Evolutionary conservation across 2,888 invertebrate species (phyloP), one percentile per base, ranked within the genome.

Genomic region (Eudasyphora cyanicolor): DNA sequence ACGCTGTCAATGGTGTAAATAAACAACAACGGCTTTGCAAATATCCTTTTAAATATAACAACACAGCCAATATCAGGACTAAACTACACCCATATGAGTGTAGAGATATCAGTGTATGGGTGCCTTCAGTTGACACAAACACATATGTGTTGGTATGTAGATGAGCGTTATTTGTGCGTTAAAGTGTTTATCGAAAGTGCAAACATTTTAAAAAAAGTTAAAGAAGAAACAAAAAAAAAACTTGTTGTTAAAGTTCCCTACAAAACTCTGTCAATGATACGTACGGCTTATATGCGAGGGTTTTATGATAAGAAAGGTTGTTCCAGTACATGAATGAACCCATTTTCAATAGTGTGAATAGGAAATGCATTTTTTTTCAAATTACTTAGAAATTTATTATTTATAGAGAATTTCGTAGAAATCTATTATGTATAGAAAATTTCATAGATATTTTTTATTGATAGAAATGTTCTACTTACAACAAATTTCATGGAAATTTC

Each of bases 121-220:
- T 70, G 21, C 2, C 12, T 70, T 19, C 19, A n/a, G 24, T 5
- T 14, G 19, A 19, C 17, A 14, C 14, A 19, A 14, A 14, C 19
- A 38, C 60, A 38, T 74, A 19, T 57, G 27, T 54, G 45, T 32
- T n/a, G n/a, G 60, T 69, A 19, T 60, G 60, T 60, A 24, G 24
- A 19, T 7, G 29, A 21, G 42, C 17, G 2, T n/a, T 51, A 21
- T 45, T 42, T 45, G 60, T 42, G 29, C 42, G 21, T 35, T 60
- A 42, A 60, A 74, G 38, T 60, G 60, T 60, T 62, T 60, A 42
- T 24, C 19, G 27, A 75, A 71, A 51, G 51, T 51, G 49, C 51
- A 49, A 71, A 51, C 70, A 51, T 29, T 71, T 67, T 7, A 17
- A 14, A 10, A 35, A 64, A 64, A 42, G 8, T 17, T 3, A 42